Evolutionary conservation across 2,113 vertebrate genomes (phyloP), one percentile per base, ranked within the genome.

Genomic region (Trogon surrucura): DNA sequence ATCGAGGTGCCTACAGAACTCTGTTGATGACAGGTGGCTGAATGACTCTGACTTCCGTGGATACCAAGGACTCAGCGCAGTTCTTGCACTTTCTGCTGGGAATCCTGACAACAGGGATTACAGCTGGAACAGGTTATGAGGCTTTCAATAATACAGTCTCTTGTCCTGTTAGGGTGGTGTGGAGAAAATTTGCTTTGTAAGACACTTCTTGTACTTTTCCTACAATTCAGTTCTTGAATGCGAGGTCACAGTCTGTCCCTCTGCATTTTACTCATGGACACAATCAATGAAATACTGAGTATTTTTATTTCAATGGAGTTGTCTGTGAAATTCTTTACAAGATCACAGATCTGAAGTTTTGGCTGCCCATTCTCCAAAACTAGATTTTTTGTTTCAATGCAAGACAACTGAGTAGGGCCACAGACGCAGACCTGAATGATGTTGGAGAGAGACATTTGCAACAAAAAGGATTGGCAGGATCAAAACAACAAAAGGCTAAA

Each of bases 401-500:
- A 83, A 88, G 38, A 88, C 73, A 93, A 85, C 66, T 77, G n/a
- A 51, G 20, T 30, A 62, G 29, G 16, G 3, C 51, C n/a, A 66
- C 50, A 85, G 38, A 75, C 62, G 54, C n/a, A 85, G 71, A 71
- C 67, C 80, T 80, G 60, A 80, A 78, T 66, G 67, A 45, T 71
- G 60, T 19, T 67, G 19, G 20, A 84, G 44, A 84, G 44, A 94
- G 79, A 80, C 4, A 25, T 61, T 57, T 72, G n/a, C 25, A 72
- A 73, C 20, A 89, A 80, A 80, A 51, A 88, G 60, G 17, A 26
- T 51, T 83, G 41, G 48, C 44, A 71, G 75, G 67, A 67, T 80
- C 38, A 78, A 86, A 91, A 53, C 64, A 80, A 77, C 23, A 80
- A 93, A 96, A 91, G 14, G 23, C 20, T 88, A 73, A 83, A 86